Evolutionary conservation across 2,797 vertebrate species (phyloP).

Genomic region (Sorex maritimensis): DNA sequence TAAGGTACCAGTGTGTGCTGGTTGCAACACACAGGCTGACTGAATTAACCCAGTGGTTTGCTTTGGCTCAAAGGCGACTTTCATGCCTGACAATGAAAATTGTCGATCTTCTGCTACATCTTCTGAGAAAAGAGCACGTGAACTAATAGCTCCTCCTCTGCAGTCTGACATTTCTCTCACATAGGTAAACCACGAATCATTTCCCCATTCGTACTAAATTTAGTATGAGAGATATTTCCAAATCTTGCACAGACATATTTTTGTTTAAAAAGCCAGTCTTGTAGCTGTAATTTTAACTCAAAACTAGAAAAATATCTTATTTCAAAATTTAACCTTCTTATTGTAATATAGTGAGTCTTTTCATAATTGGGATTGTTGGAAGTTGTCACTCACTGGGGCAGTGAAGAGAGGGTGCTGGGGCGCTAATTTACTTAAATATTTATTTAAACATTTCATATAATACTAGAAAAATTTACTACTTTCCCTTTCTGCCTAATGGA

Average conservation of each 20-base stretch:
- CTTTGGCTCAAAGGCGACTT: neutral
- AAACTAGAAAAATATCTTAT: constrained; percentile 37
- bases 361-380: constrained; percentile 52
- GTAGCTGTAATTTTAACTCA: constrained; percentile 46
- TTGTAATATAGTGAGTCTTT: constrained; percentile 32
- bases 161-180: neutral
- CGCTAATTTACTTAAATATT: constrained; percentile 25
- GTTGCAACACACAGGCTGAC: neutral
- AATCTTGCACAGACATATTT: neutral
- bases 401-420: neutral
- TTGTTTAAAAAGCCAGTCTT: constrained; percentile 48
- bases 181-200: neutral
- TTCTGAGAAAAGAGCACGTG: constrained; percentile 5
- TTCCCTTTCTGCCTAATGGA: neutral
- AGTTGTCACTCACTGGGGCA: neutral
- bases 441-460: neutral
- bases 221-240: neutral
- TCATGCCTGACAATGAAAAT: neutral
- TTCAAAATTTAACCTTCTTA: constrained; percentile 60
- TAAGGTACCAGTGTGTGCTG: neutral
- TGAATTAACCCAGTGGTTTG: neutral
- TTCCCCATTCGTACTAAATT: neutral
- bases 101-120: neutral
- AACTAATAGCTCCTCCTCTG: constrained; percentile 6
- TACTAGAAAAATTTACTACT: constrained; percentile 4